These are phyloP conservation scores for Cylas formicarius DNA, from an alignment of 1,140 invertebrate species.

Conservation along the genomic window DNA sequence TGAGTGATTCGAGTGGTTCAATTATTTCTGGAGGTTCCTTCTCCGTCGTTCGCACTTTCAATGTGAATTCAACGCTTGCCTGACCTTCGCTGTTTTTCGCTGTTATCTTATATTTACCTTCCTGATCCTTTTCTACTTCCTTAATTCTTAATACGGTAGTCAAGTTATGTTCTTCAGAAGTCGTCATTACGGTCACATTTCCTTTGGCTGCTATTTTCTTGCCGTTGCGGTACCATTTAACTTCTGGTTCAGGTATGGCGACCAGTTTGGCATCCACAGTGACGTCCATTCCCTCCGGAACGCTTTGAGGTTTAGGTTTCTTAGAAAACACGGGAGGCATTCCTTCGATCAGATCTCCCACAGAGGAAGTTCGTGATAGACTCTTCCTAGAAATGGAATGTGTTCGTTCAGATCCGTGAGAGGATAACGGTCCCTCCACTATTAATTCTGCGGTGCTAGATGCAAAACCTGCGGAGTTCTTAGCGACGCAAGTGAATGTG, in stretches of 20 bases:
- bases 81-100: constrained; percentile 88
- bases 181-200: constrained; percentile 62
- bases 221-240: constrained; percentile 74
- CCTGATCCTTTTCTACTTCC: constrained; percentile 68
- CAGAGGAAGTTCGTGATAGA: constrained; percentile 79
- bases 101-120: constrained; percentile 80
- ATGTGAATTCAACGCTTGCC: constrained; percentile 67
- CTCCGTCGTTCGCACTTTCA: constrained; percentile 73
- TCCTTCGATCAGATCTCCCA: constrained; percentile 84
- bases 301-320: constrained; percentile 75
- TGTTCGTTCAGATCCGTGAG: constrained; percentile 80
- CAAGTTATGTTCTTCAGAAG: constrained; percentile 87
- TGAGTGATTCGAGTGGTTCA: constrained; percentile 66
- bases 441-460: constrained; percentile 84
- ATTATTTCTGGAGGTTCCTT: constrained; percentile 73
- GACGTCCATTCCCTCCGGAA: constrained; percentile 71
- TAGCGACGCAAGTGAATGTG: constrained; percentile 92
- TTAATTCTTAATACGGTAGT: constrained; percentile 72
- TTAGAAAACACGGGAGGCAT: constrained; percentile 89
- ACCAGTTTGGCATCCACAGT: constrained; percentile 78
- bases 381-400: constrained; percentile 66
- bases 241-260: constrained; percentile 83
- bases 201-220: constrained; percentile 60
- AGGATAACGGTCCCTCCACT: constrained; percentile 78
- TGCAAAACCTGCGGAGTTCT: constrained; percentile 89